Percentiles rank a stretch among this genome's conserved stretches.
Evolutionary conservation across 2,888 invertebrate genomes (phyloP).

Genomic region (Zygaena filipendulae): DNA sequence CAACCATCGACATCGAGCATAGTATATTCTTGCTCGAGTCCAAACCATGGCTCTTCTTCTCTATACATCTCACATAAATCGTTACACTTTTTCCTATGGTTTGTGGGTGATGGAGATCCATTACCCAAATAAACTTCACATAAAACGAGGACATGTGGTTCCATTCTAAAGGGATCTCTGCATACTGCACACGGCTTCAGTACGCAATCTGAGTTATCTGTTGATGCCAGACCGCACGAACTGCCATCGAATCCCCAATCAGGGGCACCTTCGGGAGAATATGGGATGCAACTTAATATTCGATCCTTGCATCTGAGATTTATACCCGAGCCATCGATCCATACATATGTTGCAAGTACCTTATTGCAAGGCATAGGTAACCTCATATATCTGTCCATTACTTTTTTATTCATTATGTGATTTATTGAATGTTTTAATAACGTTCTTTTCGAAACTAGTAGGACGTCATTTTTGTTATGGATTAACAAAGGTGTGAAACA

Average conservation of each 20-base stretch:
- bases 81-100: slow-evolving; percentile 76
- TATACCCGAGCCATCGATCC: slow-evolving; percentile 84
- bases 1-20: slow-evolving; percentile 88
- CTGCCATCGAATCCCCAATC: slow-evolving; percentile 94
- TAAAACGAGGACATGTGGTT: slow-evolving; percentile 87
- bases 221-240: slow-evolving; percentile 85
- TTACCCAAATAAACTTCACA: slow-evolving; percentile 83
- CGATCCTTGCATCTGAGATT: slow-evolving; percentile 76
- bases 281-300: slow-evolving; percentile 73
- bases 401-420: slow-evolving; percentile 53
- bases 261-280: slow-evolving; percentile 67
- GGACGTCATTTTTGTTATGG: background rate
- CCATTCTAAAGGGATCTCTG: slow-evolving; percentile 89
- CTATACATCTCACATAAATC: slow-evolving; percentile 76
- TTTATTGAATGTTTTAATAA: slow-evolving; percentile 48
- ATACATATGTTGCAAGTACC: slow-evolving; percentile 76
- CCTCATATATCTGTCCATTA: slow-evolving; percentile 62
- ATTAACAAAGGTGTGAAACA: slow-evolving; percentile 1
- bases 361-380: slow-evolving; percentile 70
- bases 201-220: slow-evolving; percentile 89
- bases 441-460: slow-evolving; percentile 26
- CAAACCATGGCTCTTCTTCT: slow-evolving; percentile 86
- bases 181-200: slow-evolving; percentile 89
- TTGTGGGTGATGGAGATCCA: slow-evolving; percentile 76
- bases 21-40: slow-evolving; percentile 93